Percentiles rank a stretch among this genome's conserved stretches.
Conservation (phyloP, 1,140 invertebrate genomes). For the Drosophila athabasca region DNA sequence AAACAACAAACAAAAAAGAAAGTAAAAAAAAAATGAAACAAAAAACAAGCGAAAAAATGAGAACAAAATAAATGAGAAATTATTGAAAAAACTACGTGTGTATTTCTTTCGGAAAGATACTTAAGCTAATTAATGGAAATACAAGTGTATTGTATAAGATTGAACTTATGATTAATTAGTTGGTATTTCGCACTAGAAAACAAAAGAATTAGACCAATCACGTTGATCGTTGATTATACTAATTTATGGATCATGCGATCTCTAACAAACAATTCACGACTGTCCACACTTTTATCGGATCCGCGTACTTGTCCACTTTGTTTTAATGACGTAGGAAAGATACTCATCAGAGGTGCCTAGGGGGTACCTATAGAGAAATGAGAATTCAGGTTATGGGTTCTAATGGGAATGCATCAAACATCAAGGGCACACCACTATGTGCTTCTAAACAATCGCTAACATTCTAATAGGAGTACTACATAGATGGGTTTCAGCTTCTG, state of each 20-base stretch:
- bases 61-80: constrained; percentile 76
- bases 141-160: not conserved
- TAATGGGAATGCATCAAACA: too few relatives aligned
- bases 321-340: too few relatives aligned
- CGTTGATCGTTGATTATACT: constrained; percentile 13
- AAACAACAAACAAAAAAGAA: constrained; percentile 60
- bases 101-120: constrained; percentile 1
- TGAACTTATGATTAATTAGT: constrained; percentile 11
- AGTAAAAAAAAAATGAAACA: constrained; percentile 55
- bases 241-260: constrained; percentile 31
- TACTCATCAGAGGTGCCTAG: too few relatives aligned
- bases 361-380: too few relatives aligned
- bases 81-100: constrained; percentile 42
- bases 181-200: constrained; percentile 20
- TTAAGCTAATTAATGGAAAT: constrained; percentile 16
- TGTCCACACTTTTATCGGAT: constrained; percentile 15
- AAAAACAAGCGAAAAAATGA: constrained; percentile 61
- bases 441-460: too few relatives aligned
- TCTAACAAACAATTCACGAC: constrained; percentile 22
- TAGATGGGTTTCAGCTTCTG: too few relatives aligned
- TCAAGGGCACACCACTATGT: too few relatives aligned
- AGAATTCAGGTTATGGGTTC: too few relatives aligned
- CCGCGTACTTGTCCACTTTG: not conserved
- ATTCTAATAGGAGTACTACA: too few relatives aligned
- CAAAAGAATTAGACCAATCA: constrained; percentile 45